phyloP scores from a whole-genome alignment of 2,888 invertebrate species.

The Rhagophthalmus giganteus region DNA sequence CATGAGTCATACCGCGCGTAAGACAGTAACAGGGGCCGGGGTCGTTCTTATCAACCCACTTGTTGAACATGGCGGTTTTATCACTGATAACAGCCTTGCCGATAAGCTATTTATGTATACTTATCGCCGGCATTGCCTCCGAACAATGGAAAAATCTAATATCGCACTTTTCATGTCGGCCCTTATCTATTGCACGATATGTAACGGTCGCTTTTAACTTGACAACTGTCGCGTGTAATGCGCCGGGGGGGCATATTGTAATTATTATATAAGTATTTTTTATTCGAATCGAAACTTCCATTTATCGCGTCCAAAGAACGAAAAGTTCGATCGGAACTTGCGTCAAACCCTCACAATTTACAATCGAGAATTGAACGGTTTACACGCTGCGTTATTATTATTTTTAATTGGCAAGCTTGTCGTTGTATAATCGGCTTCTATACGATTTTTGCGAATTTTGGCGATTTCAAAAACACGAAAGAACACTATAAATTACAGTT shows the following conservation, averaged over 20 bases:
- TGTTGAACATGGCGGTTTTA: conserved; percentile 6
- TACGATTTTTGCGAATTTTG: too few species aligned
- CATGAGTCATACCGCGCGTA: too few species aligned
- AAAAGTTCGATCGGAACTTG: too few species aligned
- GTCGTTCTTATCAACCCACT: conserved; percentile 7
- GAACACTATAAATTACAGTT: too few species aligned
- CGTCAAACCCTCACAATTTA: too few species aligned
- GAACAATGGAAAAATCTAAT: conserved; percentile 47
- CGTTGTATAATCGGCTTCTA: too few species aligned
- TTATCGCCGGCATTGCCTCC: conserved; percentile 42
- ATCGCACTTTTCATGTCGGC: conserved; percentile 46
- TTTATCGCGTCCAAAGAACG: too few species aligned
- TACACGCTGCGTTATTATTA: too few species aligned
- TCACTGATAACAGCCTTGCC: not conserved
- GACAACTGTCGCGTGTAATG: conserved; percentile 18
- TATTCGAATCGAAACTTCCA: not conserved
- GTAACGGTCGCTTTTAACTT: conserved; percentile 13
- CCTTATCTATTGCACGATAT: conserved; percentile 16
- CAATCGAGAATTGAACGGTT: too few species aligned
- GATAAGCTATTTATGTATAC: conserved; percentile 3
- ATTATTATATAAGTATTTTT: not conserved
- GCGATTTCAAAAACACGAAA: too few species aligned
- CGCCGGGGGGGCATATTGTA: conserved; percentile 13
- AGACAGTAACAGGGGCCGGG: not conserved
- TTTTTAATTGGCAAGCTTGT: too few species aligned